Evolutionary conservation across 2,113 vertebrate species (phyloP), one percentile per base, ranked within the genome.

Genomic region (Actenoides lindsayi): DNA sequence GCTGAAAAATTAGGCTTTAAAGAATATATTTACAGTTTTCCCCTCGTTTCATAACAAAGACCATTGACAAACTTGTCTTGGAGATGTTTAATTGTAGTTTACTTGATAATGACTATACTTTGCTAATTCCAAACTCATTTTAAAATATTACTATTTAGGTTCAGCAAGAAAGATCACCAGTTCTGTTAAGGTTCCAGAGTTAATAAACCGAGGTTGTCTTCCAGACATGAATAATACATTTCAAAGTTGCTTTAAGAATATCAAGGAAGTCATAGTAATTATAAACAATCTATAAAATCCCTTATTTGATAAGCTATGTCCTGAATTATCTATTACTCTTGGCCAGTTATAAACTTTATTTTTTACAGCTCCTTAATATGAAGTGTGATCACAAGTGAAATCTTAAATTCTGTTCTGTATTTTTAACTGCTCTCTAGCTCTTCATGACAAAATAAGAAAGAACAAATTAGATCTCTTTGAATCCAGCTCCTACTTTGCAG

Each of bases 1-100:
- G 54, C 31, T 73, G 50, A 50, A 90, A 73, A 65, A 87, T 76
- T 59, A 87, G 50, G 31, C 67, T 94, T 97, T 94, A 85, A 69
- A 82, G 57, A 87, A 44, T 85, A 70, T 88, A 95, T 94, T 93
- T 87, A 79, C 18, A 71, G 37, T 91, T 87, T 90, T 28, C 10
- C 31, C 13, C 9, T 82, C 48, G 65, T 87, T 91, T 87, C 24
- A 50, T 94, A 94, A 89, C n/a, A 93, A 90, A 93, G 28, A 33
- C n/a, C 13, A 17, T 33, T 84, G 73, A 60, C 69, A 89, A 71
- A 39, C 31, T 68, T 74, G 10, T 74, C 59, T 83, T 85, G 11
- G 25, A 77, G 54, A 41, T 33, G 3, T 21, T 91, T 93, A 86
- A 90, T 83, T 95, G 60, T 10, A 71, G 33, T 77, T 93, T 90